Conservation (phyloP, 2,113 vertebrate species). For the Potamarius usumacintae region DNA sequence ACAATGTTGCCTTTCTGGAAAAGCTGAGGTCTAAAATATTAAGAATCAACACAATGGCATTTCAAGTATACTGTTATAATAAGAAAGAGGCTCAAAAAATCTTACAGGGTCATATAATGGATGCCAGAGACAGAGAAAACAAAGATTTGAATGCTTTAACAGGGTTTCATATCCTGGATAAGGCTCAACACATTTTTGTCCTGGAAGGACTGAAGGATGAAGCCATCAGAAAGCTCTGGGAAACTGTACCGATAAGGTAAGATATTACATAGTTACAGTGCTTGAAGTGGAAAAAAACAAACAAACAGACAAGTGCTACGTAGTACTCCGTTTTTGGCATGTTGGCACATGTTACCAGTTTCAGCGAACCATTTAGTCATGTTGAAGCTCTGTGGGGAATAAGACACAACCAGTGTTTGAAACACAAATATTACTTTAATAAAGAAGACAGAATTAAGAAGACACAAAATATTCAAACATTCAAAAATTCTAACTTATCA, state of each 20-base stretch:
- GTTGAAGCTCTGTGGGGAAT: neutral
- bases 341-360: neutral
- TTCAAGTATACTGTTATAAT: slow-evolving; percentile 63
- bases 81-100: slow-evolving; percentile 48
- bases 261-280: slow-evolving; percentile 20
- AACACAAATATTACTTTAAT: neutral
- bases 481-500: neutral
- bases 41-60: slow-evolving; percentile 71
- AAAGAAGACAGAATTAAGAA: neutral
- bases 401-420: neutral
- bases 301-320: neutral
- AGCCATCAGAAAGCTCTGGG: slow-evolving; percentile 76
- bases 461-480: neutral
- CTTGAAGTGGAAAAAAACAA: neutral
- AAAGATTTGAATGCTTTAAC: slow-evolving; percentile 75
- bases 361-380: neutral
- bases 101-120: slow-evolving; percentile 65
- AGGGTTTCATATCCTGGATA: slow-evolving; percentile 82
- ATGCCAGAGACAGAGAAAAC: slow-evolving; percentile 56
- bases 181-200: slow-evolving; percentile 74
- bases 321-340: neutral
- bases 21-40: slow-evolving; percentile 72
- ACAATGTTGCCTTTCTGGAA: slow-evolving; percentile 57
- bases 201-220: slow-evolving; percentile 80
- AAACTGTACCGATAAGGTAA: slow-evolving; percentile 65